Conservation (phyloP, 1,140 invertebrate species). For the Scaptomyza graminum region DNA sequence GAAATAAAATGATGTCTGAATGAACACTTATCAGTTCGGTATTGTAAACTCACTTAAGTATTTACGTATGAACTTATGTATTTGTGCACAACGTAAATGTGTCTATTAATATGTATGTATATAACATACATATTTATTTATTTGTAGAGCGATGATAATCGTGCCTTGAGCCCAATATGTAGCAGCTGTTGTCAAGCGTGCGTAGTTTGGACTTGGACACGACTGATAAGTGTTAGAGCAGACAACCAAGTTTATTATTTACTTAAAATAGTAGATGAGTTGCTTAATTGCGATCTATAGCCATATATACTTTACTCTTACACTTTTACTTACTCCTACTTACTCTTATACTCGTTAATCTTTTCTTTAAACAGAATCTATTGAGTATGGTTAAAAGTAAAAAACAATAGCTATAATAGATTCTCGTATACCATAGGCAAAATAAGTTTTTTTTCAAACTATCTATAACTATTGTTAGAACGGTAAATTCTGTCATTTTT, state of each 20-base stretch:
- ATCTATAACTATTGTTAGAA: too few species aligned
- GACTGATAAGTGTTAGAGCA: slow-evolving; percentile 26
- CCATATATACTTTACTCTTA: neutral
- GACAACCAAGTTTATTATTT: slow-evolving; percentile 8
- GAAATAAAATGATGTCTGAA: slow-evolving; percentile 43
- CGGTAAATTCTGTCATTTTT: too few species aligned
- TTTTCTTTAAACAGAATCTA: too few species aligned
- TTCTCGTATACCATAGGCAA: too few species aligned
- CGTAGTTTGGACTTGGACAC: slow-evolving; percentile 40
- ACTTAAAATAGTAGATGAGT: neutral
- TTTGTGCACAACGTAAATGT: too few species aligned
- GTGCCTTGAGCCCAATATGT: slow-evolving; percentile 36
- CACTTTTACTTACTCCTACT: too few species aligned
- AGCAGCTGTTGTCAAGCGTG: slow-evolving; percentile 56
- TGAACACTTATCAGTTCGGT: slow-evolving; percentile 28
- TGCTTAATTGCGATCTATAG: neutral
- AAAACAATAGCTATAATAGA: too few species aligned
- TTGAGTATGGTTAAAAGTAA: too few species aligned
- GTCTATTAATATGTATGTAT: slow-evolving; percentile 8
- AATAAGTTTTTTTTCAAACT: too few species aligned
- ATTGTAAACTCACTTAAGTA: slow-evolving; percentile 9
- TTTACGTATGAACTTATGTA: slow-evolving; percentile 2
- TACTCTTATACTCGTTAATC: too few species aligned
- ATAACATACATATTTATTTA: slow-evolving; percentile 18
- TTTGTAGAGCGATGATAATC: slow-evolving; percentile 33